A percentile compares a stretch with the other conserved stretches of the same genome.
Evolutionary conservation across 2,888 invertebrate species (phyloP).

Genomic region (Chrysolina haemoptera): DNA sequence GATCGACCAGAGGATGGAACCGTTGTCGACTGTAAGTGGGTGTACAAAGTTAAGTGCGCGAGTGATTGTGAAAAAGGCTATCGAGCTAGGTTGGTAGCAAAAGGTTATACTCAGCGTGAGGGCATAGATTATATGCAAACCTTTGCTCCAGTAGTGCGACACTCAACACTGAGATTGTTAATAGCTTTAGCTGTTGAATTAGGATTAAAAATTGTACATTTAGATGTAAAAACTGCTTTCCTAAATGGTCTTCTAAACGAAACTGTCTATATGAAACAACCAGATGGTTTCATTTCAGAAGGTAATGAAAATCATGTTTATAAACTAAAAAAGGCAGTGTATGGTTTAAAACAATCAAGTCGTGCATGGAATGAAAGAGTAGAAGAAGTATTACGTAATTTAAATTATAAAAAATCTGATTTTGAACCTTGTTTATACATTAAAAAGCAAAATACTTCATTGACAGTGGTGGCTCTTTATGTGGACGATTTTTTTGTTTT

Average conservation of each 20-base stretch:
- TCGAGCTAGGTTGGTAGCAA: conserved; percentile 39
- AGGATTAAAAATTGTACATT: conserved; percentile 41
- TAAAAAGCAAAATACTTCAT: conserved; percentile 9
- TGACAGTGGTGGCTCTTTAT: conserved; percentile 32
- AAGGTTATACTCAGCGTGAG: conserved; percentile 48
- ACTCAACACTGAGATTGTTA: conserved; percentile 50
- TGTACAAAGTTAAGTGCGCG: conserved; percentile 50
- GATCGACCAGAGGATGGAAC: no score
- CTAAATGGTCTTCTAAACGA: conserved; percentile 55
- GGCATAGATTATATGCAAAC: conserved; percentile 50
- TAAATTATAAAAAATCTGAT: conserved; percentile 40
- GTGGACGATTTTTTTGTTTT: conserved; percentile 23
- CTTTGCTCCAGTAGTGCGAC: conserved; percentile 50
- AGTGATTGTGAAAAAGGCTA: conserved; percentile 47
- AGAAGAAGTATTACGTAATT: conserved; percentile 44
- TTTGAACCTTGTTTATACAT: conserved; percentile 27
- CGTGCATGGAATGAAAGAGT: conserved; percentile 45
- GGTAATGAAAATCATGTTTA: conserved; percentile 45
- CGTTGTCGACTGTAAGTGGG: no score
- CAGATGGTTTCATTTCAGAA: conserved; percentile 50
- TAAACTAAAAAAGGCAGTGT: conserved; percentile 49
- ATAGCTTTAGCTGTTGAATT: conserved; percentile 45
- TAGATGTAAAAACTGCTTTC: conserved; percentile 55
- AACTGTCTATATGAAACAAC: conserved; percentile 48
- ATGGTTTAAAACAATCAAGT: conserved; percentile 50